Conservation (phyloP, 2,113 vertebrate species). For the Bufo gargarizans region DNA sequence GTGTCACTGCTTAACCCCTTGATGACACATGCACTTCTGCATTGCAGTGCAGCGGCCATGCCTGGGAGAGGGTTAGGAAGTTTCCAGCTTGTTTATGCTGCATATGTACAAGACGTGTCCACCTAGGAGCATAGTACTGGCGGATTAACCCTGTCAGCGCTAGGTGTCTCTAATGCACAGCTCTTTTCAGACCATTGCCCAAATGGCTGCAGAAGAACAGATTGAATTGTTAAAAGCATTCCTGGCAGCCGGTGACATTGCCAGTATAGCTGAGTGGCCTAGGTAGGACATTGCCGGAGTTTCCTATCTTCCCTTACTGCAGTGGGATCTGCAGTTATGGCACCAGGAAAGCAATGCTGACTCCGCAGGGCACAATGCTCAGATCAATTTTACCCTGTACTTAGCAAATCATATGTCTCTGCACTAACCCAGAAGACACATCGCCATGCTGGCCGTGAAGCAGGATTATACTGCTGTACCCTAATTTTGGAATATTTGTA, state of each 20-base stretch:
- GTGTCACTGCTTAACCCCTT: not conserved
- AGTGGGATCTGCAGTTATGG: conserved; percentile 23
- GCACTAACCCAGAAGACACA: not conserved
- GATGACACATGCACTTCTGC: not conserved
- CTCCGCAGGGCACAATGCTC: not conserved
- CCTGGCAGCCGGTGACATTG: conserved; percentile 15
- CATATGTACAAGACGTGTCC: not conserved
- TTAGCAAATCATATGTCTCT: conserved; percentile 22
- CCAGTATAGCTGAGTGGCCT: not conserved
- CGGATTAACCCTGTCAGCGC: not conserved
- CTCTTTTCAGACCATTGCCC: not conserved
- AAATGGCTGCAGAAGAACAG: not conserved
- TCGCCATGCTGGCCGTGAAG: not conserved
- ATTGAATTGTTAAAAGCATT: not conserved
- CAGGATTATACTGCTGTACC: not conserved
- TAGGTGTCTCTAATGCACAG: not conserved
- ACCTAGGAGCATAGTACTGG: not conserved
- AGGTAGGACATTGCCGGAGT: not conserved
- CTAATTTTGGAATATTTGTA: not conserved
- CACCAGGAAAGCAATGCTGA: conserved; percentile 8
- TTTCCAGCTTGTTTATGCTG: not conserved
- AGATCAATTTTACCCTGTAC: conserved; percentile 25
- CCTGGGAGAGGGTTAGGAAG: not conserved
- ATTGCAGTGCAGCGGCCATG: not conserved
- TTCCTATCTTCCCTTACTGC: conserved; percentile 29